Evolutionary conservation across 2,113 vertebrate genomes (phyloP).

Genomic region (Butorides virescens): DNA sequence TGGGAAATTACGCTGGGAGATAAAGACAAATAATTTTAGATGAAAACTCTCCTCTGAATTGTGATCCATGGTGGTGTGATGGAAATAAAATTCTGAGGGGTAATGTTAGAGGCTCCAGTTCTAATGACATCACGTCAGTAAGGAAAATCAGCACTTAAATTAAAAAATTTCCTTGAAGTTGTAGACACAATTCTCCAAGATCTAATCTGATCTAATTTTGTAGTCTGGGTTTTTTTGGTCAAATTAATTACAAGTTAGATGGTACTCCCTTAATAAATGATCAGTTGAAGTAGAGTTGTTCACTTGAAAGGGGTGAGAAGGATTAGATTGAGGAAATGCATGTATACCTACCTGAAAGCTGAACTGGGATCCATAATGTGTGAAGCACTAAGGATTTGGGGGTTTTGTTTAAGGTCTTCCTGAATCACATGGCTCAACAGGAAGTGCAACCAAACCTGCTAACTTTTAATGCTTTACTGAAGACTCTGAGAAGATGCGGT

Average conservation of each 20-base stretch:
- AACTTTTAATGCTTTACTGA: constrained; percentile 89
- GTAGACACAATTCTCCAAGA: not conserved
- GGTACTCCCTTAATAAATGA: not conserved
- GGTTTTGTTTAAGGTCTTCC: constrained; percentile 76
- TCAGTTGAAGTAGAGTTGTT: not conserved
- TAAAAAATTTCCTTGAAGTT: not conserved
- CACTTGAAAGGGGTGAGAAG: not conserved
- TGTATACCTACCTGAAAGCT: not conserved
- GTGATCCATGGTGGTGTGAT: not conserved
- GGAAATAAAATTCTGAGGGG: not conserved
- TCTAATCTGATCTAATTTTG: not conserved
- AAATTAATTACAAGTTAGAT: not conserved
- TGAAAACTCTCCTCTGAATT: not conserved
- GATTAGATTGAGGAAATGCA: not conserved
- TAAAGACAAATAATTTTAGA: not conserved
- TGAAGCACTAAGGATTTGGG: not conserved
- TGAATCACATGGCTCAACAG: constrained; percentile 89
- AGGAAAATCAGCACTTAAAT: not conserved
- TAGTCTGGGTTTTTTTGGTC: not conserved
- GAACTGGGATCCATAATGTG: not conserved
- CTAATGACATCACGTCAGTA: not conserved
- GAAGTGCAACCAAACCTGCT: constrained; percentile 84
- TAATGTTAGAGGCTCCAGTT: not conserved
- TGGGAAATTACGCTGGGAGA: not conserved
- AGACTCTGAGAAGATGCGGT: constrained; percentile 77